Evolutionary conservation across 2,888 invertebrate genomes (phyloP), one percentile per base, ranked within the genome.

Genomic region (Drosophila mulleri): DNA sequence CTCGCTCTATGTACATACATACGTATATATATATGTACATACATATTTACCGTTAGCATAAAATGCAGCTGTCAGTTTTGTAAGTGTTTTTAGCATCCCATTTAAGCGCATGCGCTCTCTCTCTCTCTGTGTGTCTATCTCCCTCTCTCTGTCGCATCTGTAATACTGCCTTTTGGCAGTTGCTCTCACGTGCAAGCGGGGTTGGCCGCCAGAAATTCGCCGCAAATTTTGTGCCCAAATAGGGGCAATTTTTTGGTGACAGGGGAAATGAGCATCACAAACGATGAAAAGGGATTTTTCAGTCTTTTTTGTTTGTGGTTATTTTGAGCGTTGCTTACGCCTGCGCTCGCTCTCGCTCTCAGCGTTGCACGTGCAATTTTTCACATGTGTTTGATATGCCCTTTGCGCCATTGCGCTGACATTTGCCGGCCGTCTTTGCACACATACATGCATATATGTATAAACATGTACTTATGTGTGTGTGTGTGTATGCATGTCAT

Each of bases 361-460:
- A 54, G 35, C 59, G 42, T 42, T 77, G 81, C 83, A 88, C 87
- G 87, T 84, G 83, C 87, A 74, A 83, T 65, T 74, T 74, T 74
- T 69, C 76, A 61, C 84, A 81, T 83, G 82, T 79, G 71, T 60
- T 82, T 60, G 67, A 45, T 44, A 68, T 62, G 56, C 63, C 60
- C 67, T 67, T 58, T 64, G 45, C 45, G 14, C 14, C 14, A 37
- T 37, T 37, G 37, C 12, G 37, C 14, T 37, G 37, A 37, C 37
- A 37, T 37, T 76, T 69, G 68, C 85, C 83, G 83, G 71, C 69
- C 32, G 63, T 16, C 64, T 59, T 37, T 11, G 37, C 16, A 12
- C 23, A 9, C 35, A 18, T 6, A n/a, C 4, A 16, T 8, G 14
- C 37, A 35, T 2, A 12, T 5, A 4, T 5, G 2, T n/a, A 45